Base-by-base conservation (phyloP, 2,113 vertebrate species). In the Brachirus orientalis region DNA sequence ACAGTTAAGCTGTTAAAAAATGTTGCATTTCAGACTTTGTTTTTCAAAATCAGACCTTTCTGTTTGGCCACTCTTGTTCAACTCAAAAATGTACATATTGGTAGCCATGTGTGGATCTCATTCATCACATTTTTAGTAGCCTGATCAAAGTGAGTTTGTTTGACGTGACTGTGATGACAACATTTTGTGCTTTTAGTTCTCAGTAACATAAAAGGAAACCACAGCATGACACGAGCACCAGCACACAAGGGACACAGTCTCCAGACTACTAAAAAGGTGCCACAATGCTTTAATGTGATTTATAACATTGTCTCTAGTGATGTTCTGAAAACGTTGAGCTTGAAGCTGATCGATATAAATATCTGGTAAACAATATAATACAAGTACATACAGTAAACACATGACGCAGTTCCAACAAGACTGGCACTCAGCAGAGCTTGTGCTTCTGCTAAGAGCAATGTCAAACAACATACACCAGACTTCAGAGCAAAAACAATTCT, bases 211-310 rank as follows among this genome's bases (percentile, higher is more conserved):
- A 69, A 63, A 37, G 14, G 36, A 43, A 43, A 43, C 11, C 28
- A 28, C 28, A 28, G 28, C 65, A 11, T 43, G 66, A 70, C 73
- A 59, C 44, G 64, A 79, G 64, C 16, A 68, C 68, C 64, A 53
- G 82, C 63, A 69, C 57, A 76, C 60, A 44, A 79, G 78, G 65
- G 79, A 86, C 84, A 86, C 63, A 75, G 67, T 72, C 70, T 75
- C 76, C 83, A 74, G 79, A 86, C 81, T 61, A 82, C 77, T 64
- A 73, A 75, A 79, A 91, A 90, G 74, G 83, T 89, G 87, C 75
- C 88, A 88, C 82, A 80, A 89, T 80, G 85, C 84, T 89, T 86
- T 83, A 84, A 87, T 83, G 87, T 86, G 87, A 89, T 84, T 84
- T 72, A 81, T 83, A 83, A 88, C 84, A 84, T 79, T 75, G 65